These are phyloP conservation scores for Actinia tenebrosa DNA, from an alignment of 64 coral and sea anemone species.

Conservation along the genomic window DNA sequence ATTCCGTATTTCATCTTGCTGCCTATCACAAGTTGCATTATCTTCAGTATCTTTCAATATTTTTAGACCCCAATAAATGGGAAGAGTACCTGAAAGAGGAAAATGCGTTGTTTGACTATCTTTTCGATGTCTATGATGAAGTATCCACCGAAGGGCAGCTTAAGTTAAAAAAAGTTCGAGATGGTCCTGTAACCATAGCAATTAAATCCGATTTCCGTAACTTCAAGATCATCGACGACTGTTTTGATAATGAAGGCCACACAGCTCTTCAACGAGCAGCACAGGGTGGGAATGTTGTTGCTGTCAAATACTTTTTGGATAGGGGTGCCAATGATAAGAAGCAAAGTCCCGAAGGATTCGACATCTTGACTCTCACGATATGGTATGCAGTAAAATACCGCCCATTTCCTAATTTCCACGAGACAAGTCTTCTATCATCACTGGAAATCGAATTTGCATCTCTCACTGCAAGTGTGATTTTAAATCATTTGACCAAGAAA, in stretches of 20 bases:
- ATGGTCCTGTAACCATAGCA: conserved; percentile 18
- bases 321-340: conserved; percentile 16
- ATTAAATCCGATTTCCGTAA: conserved; percentile 1
- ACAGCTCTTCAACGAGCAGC: conserved; percentile 54
- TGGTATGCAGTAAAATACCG: conserved; percentile 64
- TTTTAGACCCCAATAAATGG: conserved; percentile 13
- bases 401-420: conserved; percentile 20
- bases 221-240: conserved; percentile 24
- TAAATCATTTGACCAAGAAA: conserved; percentile 7
- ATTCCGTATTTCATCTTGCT: conserved; percentile 38
- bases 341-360: neutral
- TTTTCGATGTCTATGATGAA: conserved; percentile 27
- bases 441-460: conserved; percentile 74
- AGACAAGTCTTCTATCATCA: conserved; percentile 32
- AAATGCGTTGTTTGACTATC: conserved; percentile 53
- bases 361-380: conserved; percentile 30
- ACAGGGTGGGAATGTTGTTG: conserved; percentile 50
- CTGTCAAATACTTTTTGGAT: conserved; percentile 31
- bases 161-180: neutral
- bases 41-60: conserved; percentile 37
- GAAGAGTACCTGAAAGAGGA: conserved; percentile 12
- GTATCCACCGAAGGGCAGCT: neutral
- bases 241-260: conserved; percentile 41
- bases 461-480: conserved; percentile 45
- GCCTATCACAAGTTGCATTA: conserved; percentile 64